A percentile compares a stretch with the other conserved stretches of the same genome.
Conservation (phyloP, 2,113 vertebrate species). For the Murina feae region DNA sequence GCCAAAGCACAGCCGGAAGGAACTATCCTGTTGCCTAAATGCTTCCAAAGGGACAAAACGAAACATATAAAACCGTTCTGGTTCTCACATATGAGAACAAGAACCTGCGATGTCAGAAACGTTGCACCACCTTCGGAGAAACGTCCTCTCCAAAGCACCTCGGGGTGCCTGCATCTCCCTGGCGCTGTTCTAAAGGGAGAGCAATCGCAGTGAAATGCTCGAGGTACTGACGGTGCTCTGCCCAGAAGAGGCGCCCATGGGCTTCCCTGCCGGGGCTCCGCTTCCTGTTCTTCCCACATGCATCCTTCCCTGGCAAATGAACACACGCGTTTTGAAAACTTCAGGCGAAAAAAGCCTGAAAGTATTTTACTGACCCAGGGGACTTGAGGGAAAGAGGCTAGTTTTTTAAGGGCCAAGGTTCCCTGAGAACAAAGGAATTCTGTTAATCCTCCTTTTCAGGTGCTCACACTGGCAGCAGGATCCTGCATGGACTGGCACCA, state of each 20-base stretch:
- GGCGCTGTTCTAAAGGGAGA: not conserved
- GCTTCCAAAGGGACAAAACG: not conserved
- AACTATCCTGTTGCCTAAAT: not conserved
- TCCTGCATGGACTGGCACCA: conserved; percentile 93
- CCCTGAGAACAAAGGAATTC: not conserved
- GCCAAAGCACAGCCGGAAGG: not conserved
- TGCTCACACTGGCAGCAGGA: conserved; percentile 81
- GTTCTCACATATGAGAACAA: not conserved
- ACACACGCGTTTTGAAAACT: conserved; percentile 15
- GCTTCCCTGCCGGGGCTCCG: not conserved
- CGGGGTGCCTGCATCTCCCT: not conserved
- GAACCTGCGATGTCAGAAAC: not conserved
- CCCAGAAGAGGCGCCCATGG: not conserved
- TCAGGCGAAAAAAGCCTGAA: not conserved
- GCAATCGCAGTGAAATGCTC: not conserved
- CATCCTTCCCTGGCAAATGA: not conserved
- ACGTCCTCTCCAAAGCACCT: not conserved
- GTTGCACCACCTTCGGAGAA: not conserved
- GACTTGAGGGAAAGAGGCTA: not conserved
- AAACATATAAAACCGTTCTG: not conserved
- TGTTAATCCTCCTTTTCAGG: not conserved
- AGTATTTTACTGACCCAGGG: not conserved
- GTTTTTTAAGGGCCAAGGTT: not conserved
- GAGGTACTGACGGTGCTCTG: not conserved
- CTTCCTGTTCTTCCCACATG: not conserved